Percentiles rank a stretch among this genome's conserved stretches.
Evolutionary conservation across 2,888 invertebrate genomes (phyloP).

Genomic region (Eulithis testata): DNA sequence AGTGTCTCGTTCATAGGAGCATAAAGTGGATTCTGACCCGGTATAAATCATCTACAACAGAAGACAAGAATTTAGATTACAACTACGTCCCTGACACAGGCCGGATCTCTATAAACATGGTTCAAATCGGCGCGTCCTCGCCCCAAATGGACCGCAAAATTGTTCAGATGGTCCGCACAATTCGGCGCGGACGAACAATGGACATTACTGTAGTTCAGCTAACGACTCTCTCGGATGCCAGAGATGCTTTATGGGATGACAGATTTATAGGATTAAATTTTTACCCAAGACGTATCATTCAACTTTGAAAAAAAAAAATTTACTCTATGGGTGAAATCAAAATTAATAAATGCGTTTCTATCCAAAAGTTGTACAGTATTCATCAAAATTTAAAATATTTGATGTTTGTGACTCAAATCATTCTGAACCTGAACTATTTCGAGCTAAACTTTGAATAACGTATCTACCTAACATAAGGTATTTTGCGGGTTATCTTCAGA

Average conservation of each 20-base stretch:
- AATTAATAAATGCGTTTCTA: too few species aligned
- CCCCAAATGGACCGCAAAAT: constrained; percentile 42
- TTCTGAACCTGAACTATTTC: too few species aligned
- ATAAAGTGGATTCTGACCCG: too few species aligned
- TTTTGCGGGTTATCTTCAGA: too few species aligned
- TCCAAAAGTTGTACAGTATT: too few species aligned
- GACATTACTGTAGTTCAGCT: constrained; percentile 63
- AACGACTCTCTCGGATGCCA: constrained; percentile 53
- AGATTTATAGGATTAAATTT: constrained; percentile 42
- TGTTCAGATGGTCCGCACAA: constrained; percentile 61
- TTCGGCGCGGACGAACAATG: constrained; percentile 55
- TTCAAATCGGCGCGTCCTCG: constrained; percentile 23
- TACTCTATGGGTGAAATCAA: too few species aligned
- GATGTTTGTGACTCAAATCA: too few species aligned
- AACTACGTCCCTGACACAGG: constrained; percentile 2
- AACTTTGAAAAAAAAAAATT: not conserved
- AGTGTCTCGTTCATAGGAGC: too few species aligned
- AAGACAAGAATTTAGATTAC: not conserved
- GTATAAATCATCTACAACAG: not conserved
- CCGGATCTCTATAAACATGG: constrained; percentile 4
- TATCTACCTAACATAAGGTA: too few species aligned
- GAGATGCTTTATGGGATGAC: constrained; percentile 20
- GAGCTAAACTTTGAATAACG: too few species aligned
- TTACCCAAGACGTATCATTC: not conserved
- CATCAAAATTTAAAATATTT: too few species aligned